Base-by-base conservation (phyloP, 2,113 vertebrate genomes). In the Herpailurus yagouaroundi region DNA sequence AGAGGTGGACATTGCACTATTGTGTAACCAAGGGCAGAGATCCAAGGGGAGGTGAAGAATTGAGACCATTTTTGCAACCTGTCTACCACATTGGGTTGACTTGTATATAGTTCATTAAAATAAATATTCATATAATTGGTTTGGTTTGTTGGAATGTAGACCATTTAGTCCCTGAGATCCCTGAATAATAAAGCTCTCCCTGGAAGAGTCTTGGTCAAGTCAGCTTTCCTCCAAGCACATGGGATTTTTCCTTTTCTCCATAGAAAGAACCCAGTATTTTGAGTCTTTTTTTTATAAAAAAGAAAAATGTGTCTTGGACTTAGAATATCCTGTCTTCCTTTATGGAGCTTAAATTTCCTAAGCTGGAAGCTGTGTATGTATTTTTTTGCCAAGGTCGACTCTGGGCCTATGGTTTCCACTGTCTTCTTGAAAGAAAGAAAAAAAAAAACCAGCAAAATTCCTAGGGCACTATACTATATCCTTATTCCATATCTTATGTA, bases 271-370 rank as follows among this genome's bases (percentile, higher is more conserved):
- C 18, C 38, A 96, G 36, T 88, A 94, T 76, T 81, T 94, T 69
- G 16, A 80, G 29, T 68, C 27, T 21, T 64, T 91, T 71, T 79
- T 66, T 73, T 60, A 63, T 52, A 29, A 52, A 81, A 71, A 92
- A 89, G 45, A 97, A 97, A 89, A 66, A 80, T 86, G 57, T 1
- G 13, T 63, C 10, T 85, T 94, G 73, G 41, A 95, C 13, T 66
- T 92, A 89, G 25, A 95, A 64, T 93, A 23, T 55, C 38, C 38
- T 66, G 23, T 13, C 48, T 92, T 77, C 55, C 31, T 96, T 92
- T 85, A 77, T 84, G 14, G 50, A 85, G 41, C 23, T 93, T 94
- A 82, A 18, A 91, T 96, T 97, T 82, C 25, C 66, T 73, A 86
- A 96, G 7, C n/a, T 97, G 68, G 33, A 52, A 92, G 73, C 33